phyloP scores from a whole-genome alignment of 1,140 invertebrate species.

The Xylocopa sonorina region DNA sequence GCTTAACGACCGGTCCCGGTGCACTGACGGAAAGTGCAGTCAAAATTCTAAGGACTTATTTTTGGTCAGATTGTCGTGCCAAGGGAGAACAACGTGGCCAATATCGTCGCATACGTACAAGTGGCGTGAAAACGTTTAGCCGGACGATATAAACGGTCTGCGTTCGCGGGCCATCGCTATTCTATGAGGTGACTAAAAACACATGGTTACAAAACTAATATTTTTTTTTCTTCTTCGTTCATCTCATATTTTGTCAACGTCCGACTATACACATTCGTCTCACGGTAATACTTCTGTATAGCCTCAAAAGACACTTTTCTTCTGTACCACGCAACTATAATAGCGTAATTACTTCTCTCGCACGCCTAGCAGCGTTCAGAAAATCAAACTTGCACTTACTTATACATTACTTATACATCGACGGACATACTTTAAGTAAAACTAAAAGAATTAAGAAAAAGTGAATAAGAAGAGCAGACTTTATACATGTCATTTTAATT shows the following conservation, averaged over 20 bases:
- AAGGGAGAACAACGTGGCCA: slow-evolving; percentile 45
- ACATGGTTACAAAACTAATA: slow-evolving; percentile 61
- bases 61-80: slow-evolving; percentile 58
- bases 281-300: slow-evolving; percentile 45
- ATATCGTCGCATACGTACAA: slow-evolving; percentile 15
- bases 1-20: slow-evolving; percentile 35
- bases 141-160: background rate
- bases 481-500: too few species aligned
- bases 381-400: slow-evolving; percentile 20
- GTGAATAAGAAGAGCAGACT: too few species aligned
- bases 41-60: slow-evolving; percentile 61
- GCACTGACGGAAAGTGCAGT: slow-evolving; percentile 41
- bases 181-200: slow-evolving; percentile 49
- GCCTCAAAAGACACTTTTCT: slow-evolving; percentile 41
- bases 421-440: too few species aligned
- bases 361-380: background rate
- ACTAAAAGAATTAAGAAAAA: too few species aligned
- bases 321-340: slow-evolving; percentile 13
- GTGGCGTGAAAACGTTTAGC: slow-evolving; percentile 14
- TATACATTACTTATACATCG: background rate
- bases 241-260: slow-evolving; percentile 36
- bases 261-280: slow-evolving; percentile 53
- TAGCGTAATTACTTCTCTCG: slow-evolving; percentile 22
- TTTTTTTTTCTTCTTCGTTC: slow-evolving; percentile 32
- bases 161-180: background rate